Base-by-base conservation (phyloP, 2,888 invertebrate genomes). In the Synanthedon myopaeformis region DNA sequence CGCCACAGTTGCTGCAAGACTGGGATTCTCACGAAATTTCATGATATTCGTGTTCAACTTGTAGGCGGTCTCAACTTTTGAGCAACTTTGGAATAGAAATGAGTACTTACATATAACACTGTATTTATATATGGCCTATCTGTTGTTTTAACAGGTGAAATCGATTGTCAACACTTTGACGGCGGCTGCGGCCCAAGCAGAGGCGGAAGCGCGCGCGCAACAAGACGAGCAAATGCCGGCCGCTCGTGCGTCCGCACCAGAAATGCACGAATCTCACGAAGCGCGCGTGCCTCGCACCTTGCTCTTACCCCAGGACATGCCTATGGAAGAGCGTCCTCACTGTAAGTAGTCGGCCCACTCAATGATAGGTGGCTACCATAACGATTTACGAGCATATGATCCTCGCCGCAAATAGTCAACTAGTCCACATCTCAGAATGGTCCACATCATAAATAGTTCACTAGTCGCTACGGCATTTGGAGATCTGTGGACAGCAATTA, bases 281-380 rank as follows among this genome's bases (percentile, higher is more conserved):
- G 87, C 69, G 63, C 90, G 76, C 65, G 89, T 77, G 60, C 89
- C 81, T 55, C 90, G 72, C 80, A 90, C 80, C 56, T 82, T 89
- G 76, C 83, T 90, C 73, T 83, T 87, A 77, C 90, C 91, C 54
- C 88, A 90, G 67, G 88, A 89, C 35, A 81, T 88, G 67, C 86
- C 89, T 53, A 89, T 91, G 63, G 91, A 91, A 59, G 89, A 90
- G 73, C 91, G 94, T 78, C 94, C 93, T 58, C 94, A 94, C 69
- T 94, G 94, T 94, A 76, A 91, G 93, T 90, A 68, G n/a, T 12
- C 35, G 35, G 10, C 10, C 2, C 2, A 35, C 35, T 14, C 3
- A 0, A 17, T 50, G 17, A 50, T 51, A 12, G 10, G 35, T 3
- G 35, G 3, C 35, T 35, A 35, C 28, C 23, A 23, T 19, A 45